phyloP scores from a whole-genome alignment of 2,888 invertebrate genomes.

The Drosophila stalkeri region DNA sequence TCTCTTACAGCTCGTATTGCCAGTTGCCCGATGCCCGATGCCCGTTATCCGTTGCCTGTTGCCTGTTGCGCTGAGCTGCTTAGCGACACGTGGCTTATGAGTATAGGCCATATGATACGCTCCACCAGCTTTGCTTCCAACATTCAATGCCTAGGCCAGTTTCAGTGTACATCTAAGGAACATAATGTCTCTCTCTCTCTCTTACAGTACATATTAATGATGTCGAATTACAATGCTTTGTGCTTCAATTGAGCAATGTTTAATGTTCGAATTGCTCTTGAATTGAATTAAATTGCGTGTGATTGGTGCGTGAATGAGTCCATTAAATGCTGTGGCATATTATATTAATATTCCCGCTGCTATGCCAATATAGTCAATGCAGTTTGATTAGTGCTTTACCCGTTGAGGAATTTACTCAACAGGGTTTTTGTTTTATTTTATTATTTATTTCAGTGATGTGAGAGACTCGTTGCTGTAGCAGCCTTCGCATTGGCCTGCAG shows the following conservation, averaged over 20 bases:
- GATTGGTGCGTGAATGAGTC: constrained; percentile 72
- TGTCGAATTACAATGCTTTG: constrained; percentile 33
- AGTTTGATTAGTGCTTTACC: constrained; percentile 37
- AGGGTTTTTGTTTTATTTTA: constrained; percentile 42
- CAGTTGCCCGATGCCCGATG: neutral
- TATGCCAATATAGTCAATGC: constrained; percentile 30
- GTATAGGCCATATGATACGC: constrained; percentile 47
- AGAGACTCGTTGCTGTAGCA: constrained; percentile 16
- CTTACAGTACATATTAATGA: neutral
- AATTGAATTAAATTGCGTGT: constrained; percentile 72
- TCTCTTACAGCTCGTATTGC: constrained; percentile 1
- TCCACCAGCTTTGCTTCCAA: neutral
- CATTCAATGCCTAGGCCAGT: constrained; percentile 8
- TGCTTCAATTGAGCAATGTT: constrained; percentile 38
- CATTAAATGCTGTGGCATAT: constrained; percentile 38
- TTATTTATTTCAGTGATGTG: constrained; percentile 2
- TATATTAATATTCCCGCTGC: neutral
- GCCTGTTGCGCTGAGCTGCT: constrained; percentile 41
- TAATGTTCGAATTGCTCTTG: constrained; percentile 43
- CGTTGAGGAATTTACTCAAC: constrained; percentile 37
- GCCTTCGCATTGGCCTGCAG: constrained; percentile 54
- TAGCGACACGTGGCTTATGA: constrained; percentile 59
- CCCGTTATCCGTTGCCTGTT: neutral
- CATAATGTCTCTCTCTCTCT: too few species aligned
- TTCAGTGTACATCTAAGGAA: constrained; percentile 15